Base-by-base conservation (phyloP, 2,888 invertebrate genomes). In the Eristalis pertinax region DNA sequence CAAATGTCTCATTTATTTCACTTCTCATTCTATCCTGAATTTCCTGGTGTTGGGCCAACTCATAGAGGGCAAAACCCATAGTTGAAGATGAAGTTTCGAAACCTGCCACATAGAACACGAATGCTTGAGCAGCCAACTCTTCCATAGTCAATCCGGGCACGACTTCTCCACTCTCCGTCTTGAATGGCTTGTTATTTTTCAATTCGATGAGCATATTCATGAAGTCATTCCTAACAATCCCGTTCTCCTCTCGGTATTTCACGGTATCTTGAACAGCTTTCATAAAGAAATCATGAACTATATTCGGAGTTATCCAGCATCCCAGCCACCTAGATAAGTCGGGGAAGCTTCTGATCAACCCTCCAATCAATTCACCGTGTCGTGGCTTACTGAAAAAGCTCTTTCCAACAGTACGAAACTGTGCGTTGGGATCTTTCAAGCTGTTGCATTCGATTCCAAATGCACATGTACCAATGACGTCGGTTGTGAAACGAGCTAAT, bases 31-130 rank as follows among this genome's bases (percentile, higher is more conserved):
- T 92, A 0, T 91, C 90, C 89, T 95, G 94, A 5, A 94, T 88
- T 0, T 93, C 91, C 22, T 92, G 93, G 90, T 94, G 92, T 19
- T 91, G 90, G 0, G 94, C 94, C 50, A 95, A 89, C 89, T 94
- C 94, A 88, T 93, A 94, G 1, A 94, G 89, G 2, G 93, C 92
- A 87, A 93, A 94, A 35, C 92, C 91, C 87, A 94, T 90, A 0
- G 93, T 93, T 0, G 93, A 92, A 1, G 93, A 91, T 0, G 94
- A 94, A 0, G 94, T 94, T 89, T 94, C 95, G 60, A 93, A 94
- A 7, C 95, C 95, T 24, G 94, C 94, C 1, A 91, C 89, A 88
- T 94, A 94, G 87, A 95, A 95, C 4, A 94, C 91, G n/a, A 94
- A 93, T 5, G 94, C 94, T 74, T 95, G 95, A 0, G 94, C 93